Conservation (phyloP, 2,888 invertebrate species). For the Fissipunctia ypsillon region DNA sequence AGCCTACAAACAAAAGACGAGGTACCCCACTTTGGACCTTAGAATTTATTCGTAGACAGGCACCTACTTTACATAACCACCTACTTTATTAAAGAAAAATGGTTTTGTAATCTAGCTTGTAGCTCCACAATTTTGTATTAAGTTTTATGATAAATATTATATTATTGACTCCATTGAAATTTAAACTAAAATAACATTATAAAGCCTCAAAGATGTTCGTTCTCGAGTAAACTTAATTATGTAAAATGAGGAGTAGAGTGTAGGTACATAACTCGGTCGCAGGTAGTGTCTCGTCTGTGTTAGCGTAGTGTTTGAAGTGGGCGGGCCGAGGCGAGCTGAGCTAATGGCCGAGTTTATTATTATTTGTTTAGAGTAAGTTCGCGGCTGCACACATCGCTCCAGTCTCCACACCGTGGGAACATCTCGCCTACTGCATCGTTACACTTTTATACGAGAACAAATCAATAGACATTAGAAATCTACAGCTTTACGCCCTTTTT, state of each 20-base stretch:
- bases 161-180: slow-evolving; percentile 13
- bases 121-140: background rate
- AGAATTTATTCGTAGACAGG: slow-evolving; percentile 50
- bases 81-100: slow-evolving; percentile 29
- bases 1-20: slow-evolving; percentile 60
- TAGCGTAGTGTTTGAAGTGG: slow-evolving; percentile 37
- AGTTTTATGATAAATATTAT: background rate
- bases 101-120: slow-evolving; percentile 13
- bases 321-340: slow-evolving; percentile 26
- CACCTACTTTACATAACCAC: slow-evolving; percentile 31
- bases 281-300: slow-evolving; percentile 14
- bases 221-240: slow-evolving; percentile 36
- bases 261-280: slow-evolving; percentile 13
- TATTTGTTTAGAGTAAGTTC: slow-evolving; percentile 65
- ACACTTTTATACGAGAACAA: background rate
- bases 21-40: slow-evolving; percentile 36
- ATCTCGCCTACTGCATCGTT: slow-evolving; percentile 1
- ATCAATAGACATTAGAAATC: slow-evolving; percentile 12
- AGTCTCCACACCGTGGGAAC: slow-evolving; percentile 63
- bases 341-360: slow-evolving; percentile 67
- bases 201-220: slow-evolving; percentile 27
- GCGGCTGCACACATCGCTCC: slow-evolving; percentile 45
- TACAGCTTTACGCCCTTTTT: background rate
- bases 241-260: slow-evolving; percentile 27
- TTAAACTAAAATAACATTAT: slow-evolving; percentile 13